Evolutionary conservation across 2,888 invertebrate genomes (phyloP).

Genomic region (Linnaemya tessellans): DNA sequence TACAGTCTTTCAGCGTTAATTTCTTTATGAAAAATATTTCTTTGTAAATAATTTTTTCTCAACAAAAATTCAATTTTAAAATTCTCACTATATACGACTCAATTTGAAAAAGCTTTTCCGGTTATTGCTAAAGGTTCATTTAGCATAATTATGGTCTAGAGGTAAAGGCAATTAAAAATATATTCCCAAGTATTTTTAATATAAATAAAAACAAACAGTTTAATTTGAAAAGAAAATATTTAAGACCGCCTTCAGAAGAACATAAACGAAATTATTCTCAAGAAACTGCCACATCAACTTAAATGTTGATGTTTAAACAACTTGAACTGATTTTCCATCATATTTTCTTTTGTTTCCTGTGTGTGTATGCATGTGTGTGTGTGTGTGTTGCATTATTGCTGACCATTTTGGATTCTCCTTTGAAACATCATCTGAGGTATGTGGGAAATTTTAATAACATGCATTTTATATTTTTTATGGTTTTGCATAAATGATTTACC

Average conservation of each 20-base stretch:
- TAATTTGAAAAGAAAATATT: too few species aligned
- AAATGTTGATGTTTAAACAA: too few species aligned
- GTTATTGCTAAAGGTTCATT: constrained; percentile 54
- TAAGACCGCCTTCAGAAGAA: too few species aligned
- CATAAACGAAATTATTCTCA: too few species aligned
- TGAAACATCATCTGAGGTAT: not conserved
- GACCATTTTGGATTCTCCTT: not conserved
- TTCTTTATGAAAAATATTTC: not conserved
- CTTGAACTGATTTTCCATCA: too few species aligned
- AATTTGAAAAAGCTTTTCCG: constrained; percentile 39
- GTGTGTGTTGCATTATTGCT: not conserved
- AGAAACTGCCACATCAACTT: too few species aligned
- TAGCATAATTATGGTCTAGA: constrained; percentile 39
- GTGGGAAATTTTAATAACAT: constrained; percentile 20
- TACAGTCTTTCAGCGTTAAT: not conserved
- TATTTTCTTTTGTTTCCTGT: too few species aligned
- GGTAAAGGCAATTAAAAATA: not conserved
- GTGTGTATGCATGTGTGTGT: too few species aligned
- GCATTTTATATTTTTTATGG: constrained; percentile 47
- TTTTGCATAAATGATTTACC: constrained; percentile 49
- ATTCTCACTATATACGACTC: not conserved
- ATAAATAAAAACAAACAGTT: too few species aligned
- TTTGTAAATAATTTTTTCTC: not conserved
- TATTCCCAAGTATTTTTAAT: too few species aligned
- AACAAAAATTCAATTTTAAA: not conserved